Evolutionary conservation across 2,113 vertebrate species (phyloP).

Genomic region (Phylloscopus trochiloides): DNA sequence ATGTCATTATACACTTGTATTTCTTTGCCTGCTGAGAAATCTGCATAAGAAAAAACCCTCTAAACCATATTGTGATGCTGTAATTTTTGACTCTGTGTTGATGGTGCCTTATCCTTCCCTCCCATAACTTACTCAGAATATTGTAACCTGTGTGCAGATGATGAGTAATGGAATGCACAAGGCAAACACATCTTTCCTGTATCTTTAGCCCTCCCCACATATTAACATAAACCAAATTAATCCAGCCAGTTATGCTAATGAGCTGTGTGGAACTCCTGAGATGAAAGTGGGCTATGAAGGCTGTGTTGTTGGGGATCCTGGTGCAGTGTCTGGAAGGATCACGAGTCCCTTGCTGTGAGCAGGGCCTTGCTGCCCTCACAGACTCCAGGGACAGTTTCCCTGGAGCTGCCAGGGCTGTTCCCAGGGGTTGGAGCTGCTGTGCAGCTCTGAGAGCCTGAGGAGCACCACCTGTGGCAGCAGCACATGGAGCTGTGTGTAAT

Average conservation of each 20-base stretch:
- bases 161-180: neutral
- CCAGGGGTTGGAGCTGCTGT: neutral
- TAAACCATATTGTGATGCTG: neutral
- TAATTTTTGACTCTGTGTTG: neutral
- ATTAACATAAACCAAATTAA: neutral
- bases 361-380: neutral
- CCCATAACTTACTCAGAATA: neutral
- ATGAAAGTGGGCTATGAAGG: neutral
- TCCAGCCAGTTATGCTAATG: neutral
- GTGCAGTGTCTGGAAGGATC: neutral
- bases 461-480: neutral
- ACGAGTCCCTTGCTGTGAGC: fast-evolving
- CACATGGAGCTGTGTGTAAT: neutral
- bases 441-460: neutral
- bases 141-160: neutral
- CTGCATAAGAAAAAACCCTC: neutral
- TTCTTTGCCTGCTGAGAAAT: neutral
- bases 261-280: neutral
- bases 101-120: neutral
- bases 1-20: neutral
- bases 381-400: fast-evolving
- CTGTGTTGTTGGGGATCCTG: neutral
- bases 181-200: neutral
- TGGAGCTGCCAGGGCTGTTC: neutral
- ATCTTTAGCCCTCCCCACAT: neutral